Percentiles rank a stretch among this genome's conserved stretches.
Conservation (phyloP, 2,888 invertebrate genomes). For the Pocota personata region DNA sequence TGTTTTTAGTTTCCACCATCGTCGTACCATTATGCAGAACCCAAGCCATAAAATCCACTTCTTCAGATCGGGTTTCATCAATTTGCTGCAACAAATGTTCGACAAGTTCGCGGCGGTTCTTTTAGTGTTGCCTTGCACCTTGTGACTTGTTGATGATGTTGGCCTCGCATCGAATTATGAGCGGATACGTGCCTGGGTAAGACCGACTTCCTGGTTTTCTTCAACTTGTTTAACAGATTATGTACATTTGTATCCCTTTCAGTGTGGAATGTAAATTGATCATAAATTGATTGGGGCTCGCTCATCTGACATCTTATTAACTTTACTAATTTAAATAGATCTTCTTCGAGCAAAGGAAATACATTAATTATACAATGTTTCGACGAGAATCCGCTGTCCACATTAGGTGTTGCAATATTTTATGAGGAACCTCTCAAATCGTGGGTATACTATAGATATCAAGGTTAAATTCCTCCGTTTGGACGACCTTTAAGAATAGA, state of each 20-base stretch:
- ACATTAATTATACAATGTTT: not conserved
- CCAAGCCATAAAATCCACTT: slow-evolving; percentile 25
- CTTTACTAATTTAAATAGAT: not conserved
- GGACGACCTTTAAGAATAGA: slow-evolving; percentile 14
- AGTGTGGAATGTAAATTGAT: slow-evolving; percentile 37
- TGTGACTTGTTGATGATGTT: slow-evolving; percentile 42
- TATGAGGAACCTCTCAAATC: slow-evolving; percentile 11
- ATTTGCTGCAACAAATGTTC: slow-evolving; percentile 17
- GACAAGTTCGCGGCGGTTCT: slow-evolving; percentile 13
- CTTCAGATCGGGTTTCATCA: slow-evolving; percentile 12
- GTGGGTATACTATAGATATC: not conserved
- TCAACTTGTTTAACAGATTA: not conserved
- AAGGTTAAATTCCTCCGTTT: slow-evolving; percentile 38
- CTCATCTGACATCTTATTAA: not conserved
- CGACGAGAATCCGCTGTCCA: slow-evolving; percentile 11
- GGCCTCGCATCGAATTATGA: slow-evolving; percentile 51
- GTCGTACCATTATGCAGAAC: not conserved
- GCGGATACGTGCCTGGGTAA: slow-evolving; percentile 16
- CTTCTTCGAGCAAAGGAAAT: not conserved
- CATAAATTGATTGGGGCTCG: not conserved
- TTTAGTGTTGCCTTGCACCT: slow-evolving; percentile 45
- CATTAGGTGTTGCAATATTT: slow-evolving; percentile 31
- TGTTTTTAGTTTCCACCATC: not conserved
- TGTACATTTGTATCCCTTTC: slow-evolving; percentile 19
- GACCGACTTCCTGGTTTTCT: slow-evolving; percentile 33